Evolutionary conservation across 1,140 invertebrate species (phyloP), one percentile per base, ranked within the genome.

Genomic region (Bombyx mori): DNA sequence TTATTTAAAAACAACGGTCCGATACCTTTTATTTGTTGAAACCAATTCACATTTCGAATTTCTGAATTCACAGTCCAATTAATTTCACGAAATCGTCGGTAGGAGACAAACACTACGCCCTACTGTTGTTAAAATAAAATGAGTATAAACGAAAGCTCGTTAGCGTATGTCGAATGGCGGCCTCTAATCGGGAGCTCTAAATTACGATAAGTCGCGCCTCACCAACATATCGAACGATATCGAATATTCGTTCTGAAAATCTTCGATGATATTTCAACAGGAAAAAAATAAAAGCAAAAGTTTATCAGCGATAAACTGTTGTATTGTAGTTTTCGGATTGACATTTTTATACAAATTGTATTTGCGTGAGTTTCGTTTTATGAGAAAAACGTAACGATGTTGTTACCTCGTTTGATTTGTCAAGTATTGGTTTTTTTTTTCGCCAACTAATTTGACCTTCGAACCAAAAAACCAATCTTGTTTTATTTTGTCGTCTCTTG

Each of bases 111-210:
- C 77, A 79, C 69, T 69, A 73, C 76, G 75, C 72, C 69, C 61
- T 82, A 79, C 75, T 76, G 75, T 73, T 81, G 70, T 75, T 75
- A 68, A 78, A 82, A 82, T 75, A 82, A 86, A 82, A 81, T 79
- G 81, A 80, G 78, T 79, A 73, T 68, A 70, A 77, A 79, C 69
- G 71, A 79, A 82, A 77, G 80, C 81, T 86, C 80, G 83, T 86
- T 86, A 86, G 80, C 67, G 79, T 75, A 78, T 77, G 77, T 82
- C 78, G 77, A 69, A 66, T 63, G 73, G 74, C 64, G 69, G 61
- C 73, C 62, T 82, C 81, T 86, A 86, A 86, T 86, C 83, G 79
- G 66, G 64, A 73, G 66, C 77, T 82, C 81, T 83, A 86, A 86
- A 86, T 86, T 84, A 79, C 73, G 83, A 86, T 84, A 84, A 84